These are phyloP conservation scores for Potorous gilbertii DNA, from an alignment of 2,797 vertebrate genomes.

Conservation along the genomic window DNA sequence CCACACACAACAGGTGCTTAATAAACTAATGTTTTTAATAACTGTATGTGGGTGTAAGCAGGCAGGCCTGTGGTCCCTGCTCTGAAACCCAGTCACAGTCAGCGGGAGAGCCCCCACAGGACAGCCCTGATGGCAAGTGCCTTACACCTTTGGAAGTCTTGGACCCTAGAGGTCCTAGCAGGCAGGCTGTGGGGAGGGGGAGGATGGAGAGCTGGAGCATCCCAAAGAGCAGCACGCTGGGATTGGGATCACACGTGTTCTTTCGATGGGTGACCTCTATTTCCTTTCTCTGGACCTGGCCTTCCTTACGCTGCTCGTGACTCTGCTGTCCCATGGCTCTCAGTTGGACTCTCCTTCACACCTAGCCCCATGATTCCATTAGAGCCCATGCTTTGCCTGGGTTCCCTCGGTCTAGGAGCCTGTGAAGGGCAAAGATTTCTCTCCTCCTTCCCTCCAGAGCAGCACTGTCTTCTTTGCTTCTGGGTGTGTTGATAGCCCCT, in stretches of 20 bases:
- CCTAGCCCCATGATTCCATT: too few relatives aligned
- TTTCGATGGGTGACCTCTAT: background rate
- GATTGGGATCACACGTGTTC: background rate
- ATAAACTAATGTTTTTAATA: background rate
- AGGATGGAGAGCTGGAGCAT: too few relatives aligned
- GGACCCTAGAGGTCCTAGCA: background rate
- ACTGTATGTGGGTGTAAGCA: background rate
- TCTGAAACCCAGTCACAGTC: background rate
- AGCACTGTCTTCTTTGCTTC: too few relatives aligned
- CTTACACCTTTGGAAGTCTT: too few relatives aligned
- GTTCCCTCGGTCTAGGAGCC: background rate
- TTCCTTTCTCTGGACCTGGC: background rate
- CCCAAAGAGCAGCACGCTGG: fast-evolving
- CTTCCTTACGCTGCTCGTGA: background rate
- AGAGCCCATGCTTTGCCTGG: too few relatives aligned
- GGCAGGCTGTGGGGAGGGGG: background rate
- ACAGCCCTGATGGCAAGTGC: too few relatives aligned
- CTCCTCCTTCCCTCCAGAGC: background rate
- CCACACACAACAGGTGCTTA: background rate
- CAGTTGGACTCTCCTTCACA: too few relatives aligned
- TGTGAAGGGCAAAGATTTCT: too few relatives aligned
- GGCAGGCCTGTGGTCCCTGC: too few relatives aligned
- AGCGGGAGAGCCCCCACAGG: too few relatives aligned
- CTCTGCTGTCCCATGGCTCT: too few relatives aligned
- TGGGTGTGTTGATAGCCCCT: too few relatives aligned